Evolutionary conservation across 1,140 invertebrate genomes (phyloP).

Genomic region (Varroa destructor): DNA sequence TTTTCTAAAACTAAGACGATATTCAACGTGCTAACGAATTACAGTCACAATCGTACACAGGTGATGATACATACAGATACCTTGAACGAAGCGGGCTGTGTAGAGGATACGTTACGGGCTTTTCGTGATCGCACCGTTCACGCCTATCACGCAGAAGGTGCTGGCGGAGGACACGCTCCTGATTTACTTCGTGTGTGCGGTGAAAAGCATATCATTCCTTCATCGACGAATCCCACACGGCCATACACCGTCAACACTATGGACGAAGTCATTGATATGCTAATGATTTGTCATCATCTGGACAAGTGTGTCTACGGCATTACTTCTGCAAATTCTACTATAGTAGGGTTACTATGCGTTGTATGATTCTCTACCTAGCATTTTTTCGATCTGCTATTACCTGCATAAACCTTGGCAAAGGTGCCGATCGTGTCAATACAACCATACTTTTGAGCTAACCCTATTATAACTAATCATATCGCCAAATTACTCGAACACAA

Average conservation of each 20-base stretch:
- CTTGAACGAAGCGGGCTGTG: slow-evolving; percentile 41
- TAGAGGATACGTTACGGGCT: slow-evolving; percentile 39
- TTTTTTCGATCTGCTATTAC: too few relatives aligned
- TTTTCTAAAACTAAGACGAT: too few relatives aligned
- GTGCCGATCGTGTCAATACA: too few relatives aligned
- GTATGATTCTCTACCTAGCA: too few relatives aligned
- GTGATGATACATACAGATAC: slow-evolving; percentile 42
- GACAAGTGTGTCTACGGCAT: slow-evolving; percentile 37
- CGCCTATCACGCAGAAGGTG: slow-evolving; percentile 42
- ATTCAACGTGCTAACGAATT: too few relatives aligned
- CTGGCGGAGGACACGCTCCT: slow-evolving; percentile 41
- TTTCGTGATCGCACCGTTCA: slow-evolving; percentile 40
- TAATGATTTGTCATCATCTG: slow-evolving; percentile 42
- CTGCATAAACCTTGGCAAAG: too few relatives aligned
- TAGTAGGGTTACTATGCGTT: too few relatives aligned
- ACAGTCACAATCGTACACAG: slow-evolving; percentile 31
- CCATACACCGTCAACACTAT: slow-evolving; percentile 41
- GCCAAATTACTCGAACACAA: too few relatives aligned
- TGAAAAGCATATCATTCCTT: slow-evolving; percentile 39
- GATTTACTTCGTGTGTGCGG: slow-evolving; percentile 40
- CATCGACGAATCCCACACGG: slow-evolving; percentile 41
- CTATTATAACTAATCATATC: too few relatives aligned
- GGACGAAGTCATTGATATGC: slow-evolving; percentile 42
- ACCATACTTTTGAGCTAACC: too few relatives aligned
- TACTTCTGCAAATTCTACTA: neutral